A percentile compares a stretch with the other conserved stretches of the same genome.
Conservation (phyloP, 2,797 vertebrate genomes). For the Serranus cabrilla region DNA sequence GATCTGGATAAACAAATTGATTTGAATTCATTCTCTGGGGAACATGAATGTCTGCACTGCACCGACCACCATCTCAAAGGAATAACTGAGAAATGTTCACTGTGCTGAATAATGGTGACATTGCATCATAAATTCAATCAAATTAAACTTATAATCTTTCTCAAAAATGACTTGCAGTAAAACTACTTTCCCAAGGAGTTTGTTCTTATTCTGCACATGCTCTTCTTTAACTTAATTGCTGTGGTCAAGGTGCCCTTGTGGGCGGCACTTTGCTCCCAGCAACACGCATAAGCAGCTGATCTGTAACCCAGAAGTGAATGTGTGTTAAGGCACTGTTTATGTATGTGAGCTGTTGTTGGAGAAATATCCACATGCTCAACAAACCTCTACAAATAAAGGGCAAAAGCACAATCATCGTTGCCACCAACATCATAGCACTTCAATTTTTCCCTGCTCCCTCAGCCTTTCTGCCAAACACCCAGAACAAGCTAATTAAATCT, state of each 20-base stretch:
- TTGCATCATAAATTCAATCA: conserved; percentile 42
- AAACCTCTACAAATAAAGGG: conserved; percentile 63
- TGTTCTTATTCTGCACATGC: conserved; percentile 27
- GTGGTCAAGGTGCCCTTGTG: conserved; percentile 66
- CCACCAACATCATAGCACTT: conserved; percentile 52
- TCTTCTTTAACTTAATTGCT: conserved; percentile 11
- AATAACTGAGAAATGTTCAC: conserved; percentile 10
- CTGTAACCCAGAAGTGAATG: conserved; percentile 31
- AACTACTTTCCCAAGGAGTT: conserved; percentile 19
- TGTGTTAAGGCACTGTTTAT: conserved; percentile 24
- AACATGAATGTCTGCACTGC: not conserved
- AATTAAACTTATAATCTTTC: conserved; percentile 42
- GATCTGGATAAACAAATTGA: not conserved
- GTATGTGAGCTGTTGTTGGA: conserved; percentile 11
- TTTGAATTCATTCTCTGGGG: not conserved
- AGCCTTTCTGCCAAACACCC: conserved; percentile 52
- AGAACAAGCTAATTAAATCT: conserved; percentile 75
- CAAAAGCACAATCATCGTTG: conserved; percentile 58
- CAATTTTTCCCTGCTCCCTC: conserved; percentile 25
- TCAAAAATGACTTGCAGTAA: conserved; percentile 46
- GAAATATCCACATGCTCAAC: conserved; percentile 25
- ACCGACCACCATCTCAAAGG: not conserved
- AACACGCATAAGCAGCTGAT: conserved; percentile 31
- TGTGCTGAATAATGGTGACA: conserved; percentile 25
- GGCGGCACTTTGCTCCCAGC: conserved; percentile 45